A percentile compares a stretch with the other conserved stretches of the same genome.
Evolutionary conservation across 2,888 invertebrate genomes (phyloP).

Genomic region (Formica aserva): DNA sequence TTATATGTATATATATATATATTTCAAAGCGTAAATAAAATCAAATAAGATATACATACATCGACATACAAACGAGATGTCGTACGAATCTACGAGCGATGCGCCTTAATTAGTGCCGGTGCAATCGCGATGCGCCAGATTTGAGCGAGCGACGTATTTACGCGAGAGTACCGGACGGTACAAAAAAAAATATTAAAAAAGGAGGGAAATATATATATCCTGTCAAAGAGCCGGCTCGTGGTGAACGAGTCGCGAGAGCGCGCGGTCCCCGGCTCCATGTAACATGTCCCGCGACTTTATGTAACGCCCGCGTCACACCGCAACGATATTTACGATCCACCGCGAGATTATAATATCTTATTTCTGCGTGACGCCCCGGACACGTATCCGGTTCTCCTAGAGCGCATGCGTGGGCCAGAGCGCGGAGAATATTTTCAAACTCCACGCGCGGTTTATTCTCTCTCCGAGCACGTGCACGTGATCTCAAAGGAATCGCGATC

Average conservation of each 20-base stretch:
- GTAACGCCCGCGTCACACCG: constrained; percentile 81
- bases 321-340: constrained; percentile 80
- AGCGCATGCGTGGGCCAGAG: constrained; percentile 72
- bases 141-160: constrained; percentile 67
- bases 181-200: constrained; percentile 35
- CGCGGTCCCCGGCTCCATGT: constrained; percentile 67
- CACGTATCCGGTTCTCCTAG: constrained; percentile 78
- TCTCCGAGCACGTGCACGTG: constrained; percentile 35
- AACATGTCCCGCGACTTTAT: constrained; percentile 82
- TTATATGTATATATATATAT: constrained; percentile 2
- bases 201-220: constrained; percentile 24
- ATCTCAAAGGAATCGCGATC: constrained; percentile 36
- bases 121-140: constrained; percentile 52
- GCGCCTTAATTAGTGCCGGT: constrained; percentile 71
- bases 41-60: constrained; percentile 64
- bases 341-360: constrained; percentile 84
- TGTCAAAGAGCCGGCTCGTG: constrained; percentile 16
- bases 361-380: constrained; percentile 76
- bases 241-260: constrained; percentile 29
- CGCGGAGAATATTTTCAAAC: constrained; percentile 70
- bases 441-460: constrained; percentile 27
- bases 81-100: constrained; percentile 65
- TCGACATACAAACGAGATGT: constrained; percentile 58
- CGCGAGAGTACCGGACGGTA: constrained; percentile 57
- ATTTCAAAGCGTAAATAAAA: constrained; percentile 66